phyloP scores from a whole-genome alignment of 2,113 vertebrate species.

The Percina caprodes region DNA sequence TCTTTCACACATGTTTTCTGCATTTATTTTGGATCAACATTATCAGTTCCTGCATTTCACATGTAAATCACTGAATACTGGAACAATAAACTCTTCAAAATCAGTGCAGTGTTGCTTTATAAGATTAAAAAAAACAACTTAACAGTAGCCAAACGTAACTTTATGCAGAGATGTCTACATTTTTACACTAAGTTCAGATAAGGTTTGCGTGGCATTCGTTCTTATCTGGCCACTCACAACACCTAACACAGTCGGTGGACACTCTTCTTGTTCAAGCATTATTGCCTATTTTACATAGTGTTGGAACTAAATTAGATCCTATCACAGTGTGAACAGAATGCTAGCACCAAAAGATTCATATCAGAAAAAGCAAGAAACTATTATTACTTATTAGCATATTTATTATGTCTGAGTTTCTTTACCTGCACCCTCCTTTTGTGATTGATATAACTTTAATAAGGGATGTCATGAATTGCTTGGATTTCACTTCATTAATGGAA shows the following conservation, averaged over 20 bases:
- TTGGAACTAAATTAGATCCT: neutral
- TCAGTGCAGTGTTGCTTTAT: neutral
- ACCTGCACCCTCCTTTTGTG: neutral
- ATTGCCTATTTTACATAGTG: rapidly evolving
- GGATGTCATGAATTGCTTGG: neutral
- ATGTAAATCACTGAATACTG: neutral
- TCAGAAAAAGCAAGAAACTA: neutral
- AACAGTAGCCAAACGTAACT: neutral
- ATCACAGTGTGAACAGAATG: neutral
- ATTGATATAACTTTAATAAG: slow-evolving; percentile 25
- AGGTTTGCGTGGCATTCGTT: neutral
- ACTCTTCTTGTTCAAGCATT: neutral
- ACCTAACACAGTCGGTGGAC: neutral
- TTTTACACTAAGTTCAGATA: neutral
- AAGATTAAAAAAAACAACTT: neutral
- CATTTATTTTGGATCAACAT: neutral
- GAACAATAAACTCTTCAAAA: neutral
- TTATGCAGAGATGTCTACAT: neutral
- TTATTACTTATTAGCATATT: slow-evolving; percentile 15
- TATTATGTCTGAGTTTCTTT: neutral
- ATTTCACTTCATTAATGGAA: slow-evolving; percentile 15
- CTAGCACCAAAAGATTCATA: neutral
- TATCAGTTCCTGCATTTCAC: neutral
- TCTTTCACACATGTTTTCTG: neutral
- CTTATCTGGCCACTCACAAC: neutral